Conservation (phyloP, 2,113 vertebrate genomes). For the Shinisaurus crocodilurus region DNA sequence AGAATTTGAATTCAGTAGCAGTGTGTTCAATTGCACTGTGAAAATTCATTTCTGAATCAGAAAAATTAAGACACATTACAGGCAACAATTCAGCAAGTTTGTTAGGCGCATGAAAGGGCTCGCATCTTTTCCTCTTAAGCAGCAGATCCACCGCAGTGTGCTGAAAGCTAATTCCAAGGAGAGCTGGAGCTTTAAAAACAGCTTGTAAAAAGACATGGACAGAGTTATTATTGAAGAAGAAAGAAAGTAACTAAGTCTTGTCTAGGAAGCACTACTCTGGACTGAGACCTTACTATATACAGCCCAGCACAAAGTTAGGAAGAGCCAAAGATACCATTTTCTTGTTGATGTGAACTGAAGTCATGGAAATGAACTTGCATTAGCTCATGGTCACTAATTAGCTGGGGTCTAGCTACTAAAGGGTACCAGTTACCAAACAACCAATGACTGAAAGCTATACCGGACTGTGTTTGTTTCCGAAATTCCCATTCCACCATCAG, state of each 20-base stretch:
- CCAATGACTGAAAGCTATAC: accelerated
- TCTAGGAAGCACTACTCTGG: not conserved
- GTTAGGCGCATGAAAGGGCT: not conserved
- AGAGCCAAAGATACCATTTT: not conserved
- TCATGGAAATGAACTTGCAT: not conserved
- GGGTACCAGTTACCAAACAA: accelerated
- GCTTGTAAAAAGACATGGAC: not conserved
- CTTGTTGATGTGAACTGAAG: accelerated
- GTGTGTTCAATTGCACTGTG: accelerated
- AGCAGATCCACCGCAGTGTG: not conserved
- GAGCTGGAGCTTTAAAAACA: not conserved
- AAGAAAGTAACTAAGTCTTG: too few species aligned
- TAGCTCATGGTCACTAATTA: accelerated
- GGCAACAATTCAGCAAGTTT: not conserved
- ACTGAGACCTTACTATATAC: not conserved
- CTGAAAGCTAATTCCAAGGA: not conserved
- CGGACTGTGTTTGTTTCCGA: not conserved
- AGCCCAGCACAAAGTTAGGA: not conserved
- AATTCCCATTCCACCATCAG: not conserved
- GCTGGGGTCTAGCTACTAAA: accelerated
- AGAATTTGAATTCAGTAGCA: not conserved
- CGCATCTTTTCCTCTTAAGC: not conserved
- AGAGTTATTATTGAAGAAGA: not conserved
- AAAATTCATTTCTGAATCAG: accelerated
- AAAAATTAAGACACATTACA: not conserved